These are phyloP conservation scores for Corythucha ciliata DNA, from an alignment of 2,888 invertebrate species.

Conservation along the genomic window DNA sequence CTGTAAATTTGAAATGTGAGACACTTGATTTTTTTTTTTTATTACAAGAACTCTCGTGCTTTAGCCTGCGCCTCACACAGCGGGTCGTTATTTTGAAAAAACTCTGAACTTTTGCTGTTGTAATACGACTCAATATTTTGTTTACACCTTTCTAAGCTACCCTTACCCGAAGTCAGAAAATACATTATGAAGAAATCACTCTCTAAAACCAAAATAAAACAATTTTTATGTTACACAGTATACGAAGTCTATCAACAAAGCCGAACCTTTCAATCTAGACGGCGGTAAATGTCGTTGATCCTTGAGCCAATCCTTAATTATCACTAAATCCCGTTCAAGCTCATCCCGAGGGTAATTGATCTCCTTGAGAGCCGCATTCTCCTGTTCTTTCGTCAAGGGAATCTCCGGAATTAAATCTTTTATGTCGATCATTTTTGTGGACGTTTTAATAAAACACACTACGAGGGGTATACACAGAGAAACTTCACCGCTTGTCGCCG, in stretches of 20 bases:
- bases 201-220: neutral
- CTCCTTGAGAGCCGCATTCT: neutral
- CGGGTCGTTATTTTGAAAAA: too few relatives aligned
- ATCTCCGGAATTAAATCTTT: too few relatives aligned
- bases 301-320: neutral
- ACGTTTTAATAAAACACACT: too few relatives aligned
- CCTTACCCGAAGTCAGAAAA: slow-evolving; percentile 3
- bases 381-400: too few relatives aligned
- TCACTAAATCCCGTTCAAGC: neutral
- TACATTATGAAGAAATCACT: neutral
- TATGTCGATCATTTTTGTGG: too few relatives aligned
- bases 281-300: neutral
- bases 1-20: too few relatives aligned
- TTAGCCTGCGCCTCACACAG: too few relatives aligned
- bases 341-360: neutral
- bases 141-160: slow-evolving; percentile 3
- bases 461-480: too few relatives aligned
- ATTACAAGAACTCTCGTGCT: neutral
- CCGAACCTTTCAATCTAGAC: neutral
- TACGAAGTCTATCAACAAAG: neutral
- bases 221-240: neutral
- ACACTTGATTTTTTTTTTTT: neutral
- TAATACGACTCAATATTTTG: slow-evolving; percentile 7
- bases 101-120: too few relatives aligned
- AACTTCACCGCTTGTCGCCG: too few relatives aligned